Evolutionary conservation across 2,113 vertebrate species (phyloP), one percentile per base, ranked within the genome.

Genomic region (Ploceus nigricollis): DNA sequence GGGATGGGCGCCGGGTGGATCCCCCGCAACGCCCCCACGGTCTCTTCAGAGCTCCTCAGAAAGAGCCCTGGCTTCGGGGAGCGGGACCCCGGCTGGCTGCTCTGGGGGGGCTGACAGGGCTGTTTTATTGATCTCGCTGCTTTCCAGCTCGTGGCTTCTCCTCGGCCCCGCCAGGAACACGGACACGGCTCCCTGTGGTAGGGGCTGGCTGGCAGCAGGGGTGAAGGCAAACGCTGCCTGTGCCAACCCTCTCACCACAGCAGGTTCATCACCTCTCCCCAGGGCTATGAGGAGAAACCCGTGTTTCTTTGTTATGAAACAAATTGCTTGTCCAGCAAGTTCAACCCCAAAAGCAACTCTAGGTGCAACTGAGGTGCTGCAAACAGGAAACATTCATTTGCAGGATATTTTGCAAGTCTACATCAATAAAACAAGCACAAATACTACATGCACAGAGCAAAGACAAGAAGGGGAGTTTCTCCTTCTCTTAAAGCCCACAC

Each of bases 41-140:
- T 65, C 21, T 8, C 39, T 28, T 17, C 63, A 7, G 51, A 22
- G 11, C 25, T 15, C 10, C 70, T 31, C 54, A 30, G 86, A 7
- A 27, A 1, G 18, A 17, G 0, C 10, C 9, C 7, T 20, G n/a
- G 30, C 27, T 20, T 6, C 13, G 33, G 11, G 39, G 22, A 44
- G 63, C 22, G 9, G 45, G 48, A 18, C 1, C 31, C 47, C 21
- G 16, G 39, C 27, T 2, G 6, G 33, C 72, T 10, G 63, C 87
- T 2, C 5, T n/a, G 22, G 3, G 13, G 40, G 1, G 66, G 45
- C 3, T 5, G 30, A 0, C 5, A 0, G 77, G 11, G 25, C 37
- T 1, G 12, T 8, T 12, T 15, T 16, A 27, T 12, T 44, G 33
- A 0, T 42, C 1, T 11, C 22, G 0, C 30, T 9, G 65, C 24